Evolutionary conservation across 2,888 invertebrate genomes (phyloP), one percentile per base, ranked within the genome.

Genomic region (Pseudococcus viburni): DNA sequence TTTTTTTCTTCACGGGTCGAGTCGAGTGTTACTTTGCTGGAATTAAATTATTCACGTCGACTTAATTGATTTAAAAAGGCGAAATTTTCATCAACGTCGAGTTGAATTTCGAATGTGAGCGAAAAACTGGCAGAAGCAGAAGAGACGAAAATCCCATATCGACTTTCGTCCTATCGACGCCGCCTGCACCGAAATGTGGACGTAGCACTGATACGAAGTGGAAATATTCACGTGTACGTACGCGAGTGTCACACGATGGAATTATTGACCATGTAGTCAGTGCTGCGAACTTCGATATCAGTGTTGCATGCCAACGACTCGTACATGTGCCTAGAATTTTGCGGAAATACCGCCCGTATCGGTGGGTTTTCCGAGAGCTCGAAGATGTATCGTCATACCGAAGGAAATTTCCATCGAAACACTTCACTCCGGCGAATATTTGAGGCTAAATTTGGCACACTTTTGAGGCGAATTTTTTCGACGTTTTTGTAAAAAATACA

Each of bases 211-310:
- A 59, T 19, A 59, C 33, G 73, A 33, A 12, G 15, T 33, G 15
- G 15, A 73, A 73, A 73, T 73, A 33, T 73, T 73, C 73, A 73
- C 73, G 73, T 73, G 73, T 73, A 73, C 33, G 12, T 33, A 2
- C 26, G 26, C 8, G 33, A 59, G 19, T 73, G 73, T 73, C 73
- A 12, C 73, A 33, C 73, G 39, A 17, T 39, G 33, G 17, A 73
- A 73, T 73, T 73, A 73, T 73, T 73, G 73, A 73, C 73, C 73
- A 73, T 73, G 15, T 17, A 73, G 33, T 33, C 73, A 73, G 73
- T 73, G 73, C 39, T 73, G 73, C 73, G 73, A 73, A 73, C 73
- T 39, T 73, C 4, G 3, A 1, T 12, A 73, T 73, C 73, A 73
- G 73, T 73, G 73, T 39, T 73, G 73, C 73, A 33, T 39, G 3